Conservation (phyloP, 2,113 vertebrate genomes). For the Rhea americana region DNA sequence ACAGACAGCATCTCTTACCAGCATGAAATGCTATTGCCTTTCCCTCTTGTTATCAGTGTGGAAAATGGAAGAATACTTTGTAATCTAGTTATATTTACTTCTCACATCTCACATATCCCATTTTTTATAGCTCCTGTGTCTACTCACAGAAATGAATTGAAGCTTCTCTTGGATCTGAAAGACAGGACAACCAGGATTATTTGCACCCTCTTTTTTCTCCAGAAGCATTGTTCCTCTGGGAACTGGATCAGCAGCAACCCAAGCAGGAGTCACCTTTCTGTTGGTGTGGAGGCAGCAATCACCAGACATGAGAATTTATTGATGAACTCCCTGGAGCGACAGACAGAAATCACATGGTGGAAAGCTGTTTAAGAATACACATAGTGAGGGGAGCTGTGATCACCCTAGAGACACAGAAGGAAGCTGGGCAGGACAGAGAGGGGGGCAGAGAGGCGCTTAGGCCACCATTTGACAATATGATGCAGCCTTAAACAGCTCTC, state of each 20-base stretch:
- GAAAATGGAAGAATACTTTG: background rate
- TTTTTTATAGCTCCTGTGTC: background rate
- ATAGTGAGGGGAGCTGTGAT: background rate
- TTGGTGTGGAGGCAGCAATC: rapidly evolving
- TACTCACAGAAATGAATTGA: background rate
- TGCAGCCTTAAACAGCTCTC: background rate
- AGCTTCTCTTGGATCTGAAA: background rate
- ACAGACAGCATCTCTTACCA: rapidly evolving
- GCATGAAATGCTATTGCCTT: background rate
- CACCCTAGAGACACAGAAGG: background rate
- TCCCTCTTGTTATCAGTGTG: background rate
- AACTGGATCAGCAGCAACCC: background rate
- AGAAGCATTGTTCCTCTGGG: rapidly evolving
- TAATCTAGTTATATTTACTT: background rate
- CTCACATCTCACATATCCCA: background rate
- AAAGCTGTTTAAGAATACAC: background rate
- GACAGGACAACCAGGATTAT: background rate
- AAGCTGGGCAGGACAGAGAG: background rate
- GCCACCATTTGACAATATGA: conserved; percentile 2
- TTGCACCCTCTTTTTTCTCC: background rate
- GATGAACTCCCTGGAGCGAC: background rate
- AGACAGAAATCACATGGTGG: background rate
- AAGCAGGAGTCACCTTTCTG: background rate
- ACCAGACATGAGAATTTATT: background rate
- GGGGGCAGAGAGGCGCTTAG: background rate